Evolutionary conservation across 2,797 vertebrate species (phyloP), one percentile per base, ranked within the genome.

Genomic region (Phylloscopus collybita): DNA sequence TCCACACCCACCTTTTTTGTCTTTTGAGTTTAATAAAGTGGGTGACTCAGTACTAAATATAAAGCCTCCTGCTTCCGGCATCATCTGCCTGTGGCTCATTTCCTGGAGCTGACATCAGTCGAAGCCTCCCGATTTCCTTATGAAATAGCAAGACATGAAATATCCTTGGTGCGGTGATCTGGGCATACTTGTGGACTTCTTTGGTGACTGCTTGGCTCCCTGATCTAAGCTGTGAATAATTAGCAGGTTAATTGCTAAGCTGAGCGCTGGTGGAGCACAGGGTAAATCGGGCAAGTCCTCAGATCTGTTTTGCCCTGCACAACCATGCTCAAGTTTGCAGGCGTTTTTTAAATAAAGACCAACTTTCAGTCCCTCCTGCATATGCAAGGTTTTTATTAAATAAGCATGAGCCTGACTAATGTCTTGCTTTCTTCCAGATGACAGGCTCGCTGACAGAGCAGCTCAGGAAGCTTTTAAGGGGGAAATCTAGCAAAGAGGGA

Each of bases 11-110:
- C 74, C 72, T 81, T 90, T 95, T 95, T 64, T 88, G 78, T 60
- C 60, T 94, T 81, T 73, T 3, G 10, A 57, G 86, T 96, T 93
- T 86, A 95, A 92, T 95, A 59, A 96, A 69, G 42, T 67, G 89
- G 44, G 89, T 96, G 94, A 96, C 80, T 96, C 96, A 95, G 80
- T 81, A 81, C 93, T 94, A 95, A 95, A 90, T 92, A 89, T 94
- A 95, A 97, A 92, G 78, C 45, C 65, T 70, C 32, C 54, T 60
- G 90, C 64, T 97, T 94, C 93, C 53, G 60, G 88, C 87, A 84
- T 94, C 89, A 76, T 97, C 91, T 92, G 86, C 88, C 38, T 73
- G 90, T 86, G 92, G 83, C 91, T 96, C 91, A 95, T 96, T 97
- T 97, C 95, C 96, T 95, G 93, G 62, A 83, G 92, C 74, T 94